These are phyloP conservation scores for Okamejei kenojei DNA, from an alignment of 2,797 vertebrate species.

Conservation along the genomic window DNA sequence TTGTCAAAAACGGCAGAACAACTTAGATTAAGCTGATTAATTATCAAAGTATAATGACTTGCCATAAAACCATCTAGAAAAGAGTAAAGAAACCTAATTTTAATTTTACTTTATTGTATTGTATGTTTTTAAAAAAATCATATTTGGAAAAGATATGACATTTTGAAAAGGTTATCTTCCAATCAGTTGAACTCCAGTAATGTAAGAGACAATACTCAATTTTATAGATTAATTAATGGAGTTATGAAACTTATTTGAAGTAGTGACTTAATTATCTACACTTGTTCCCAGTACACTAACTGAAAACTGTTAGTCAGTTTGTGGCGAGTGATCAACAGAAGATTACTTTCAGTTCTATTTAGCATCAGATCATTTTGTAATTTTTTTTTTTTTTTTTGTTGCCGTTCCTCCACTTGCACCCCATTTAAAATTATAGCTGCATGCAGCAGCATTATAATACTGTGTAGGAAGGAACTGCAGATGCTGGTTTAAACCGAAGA, in stretches of 20 bases:
- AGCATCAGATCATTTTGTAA: background rate
- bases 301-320: background rate
- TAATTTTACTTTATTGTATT: background rate
- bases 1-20: background rate
- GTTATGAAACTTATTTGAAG: slow-evolving; percentile 29
- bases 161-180: background rate
- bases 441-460: background rate
- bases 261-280: background rate
- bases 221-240: background rate
- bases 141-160: background rate
- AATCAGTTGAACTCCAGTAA: background rate
- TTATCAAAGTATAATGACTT: background rate
- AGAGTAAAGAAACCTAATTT: background rate
- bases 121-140: background rate
- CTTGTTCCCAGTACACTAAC: slow-evolving; percentile 18
- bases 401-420: background rate
- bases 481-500: no score
- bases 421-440: background rate
- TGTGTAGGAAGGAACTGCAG: no score
- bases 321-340: background rate
- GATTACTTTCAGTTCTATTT: background rate
- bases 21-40: background rate
- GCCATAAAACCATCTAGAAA: background rate
- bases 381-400: background rate
- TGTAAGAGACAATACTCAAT: background rate